Evolutionary conservation across 92 coral and sea anemone species (phyloP).

Genomic region (Bergia sp.): DNA sequence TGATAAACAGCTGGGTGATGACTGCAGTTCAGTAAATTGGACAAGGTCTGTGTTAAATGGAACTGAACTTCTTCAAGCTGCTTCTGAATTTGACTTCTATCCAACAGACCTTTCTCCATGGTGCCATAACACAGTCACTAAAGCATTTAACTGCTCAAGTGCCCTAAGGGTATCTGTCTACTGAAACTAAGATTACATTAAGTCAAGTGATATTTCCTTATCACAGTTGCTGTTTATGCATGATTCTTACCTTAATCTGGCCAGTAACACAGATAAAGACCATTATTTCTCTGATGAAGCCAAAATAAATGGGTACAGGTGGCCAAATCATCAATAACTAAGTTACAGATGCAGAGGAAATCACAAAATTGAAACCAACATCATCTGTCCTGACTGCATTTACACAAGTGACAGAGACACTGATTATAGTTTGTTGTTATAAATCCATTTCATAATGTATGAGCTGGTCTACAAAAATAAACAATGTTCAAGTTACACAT

Average conservation of each 20-base stretch:
- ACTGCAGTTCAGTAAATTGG: constrained; percentile 5
- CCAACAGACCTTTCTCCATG: constrained; percentile 40
- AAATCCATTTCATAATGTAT: neutral
- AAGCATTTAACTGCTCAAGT: neutral
- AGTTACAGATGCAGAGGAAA: neutral
- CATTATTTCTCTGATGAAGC: constrained; percentile 42
- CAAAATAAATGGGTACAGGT: constrained; percentile 3
- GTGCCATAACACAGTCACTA: neutral
- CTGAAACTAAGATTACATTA: neutral
- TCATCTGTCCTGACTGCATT: neutral
- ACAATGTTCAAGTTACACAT: constrained; percentile 29
- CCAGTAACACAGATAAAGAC: constrained; percentile 67
- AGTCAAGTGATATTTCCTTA: constrained; percentile 23
- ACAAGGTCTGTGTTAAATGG: constrained; percentile 21
- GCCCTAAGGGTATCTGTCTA: constrained; percentile 1
- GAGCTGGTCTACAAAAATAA: constrained; percentile 13
- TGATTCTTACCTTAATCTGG: constrained; percentile 53
- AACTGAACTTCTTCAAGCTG: constrained; percentile 15
- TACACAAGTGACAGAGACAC: neutral
- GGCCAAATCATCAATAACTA: neutral
- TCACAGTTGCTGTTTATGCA: neutral
- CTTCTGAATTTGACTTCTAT: constrained; percentile 15
- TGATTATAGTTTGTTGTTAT: neutral
- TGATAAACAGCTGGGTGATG: neutral
- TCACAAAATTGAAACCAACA: neutral